These are phyloP conservation scores for Siderastrea radians DNA, from an alignment of 92 coral and sea anemone species.

Conservation along the genomic window DNA sequence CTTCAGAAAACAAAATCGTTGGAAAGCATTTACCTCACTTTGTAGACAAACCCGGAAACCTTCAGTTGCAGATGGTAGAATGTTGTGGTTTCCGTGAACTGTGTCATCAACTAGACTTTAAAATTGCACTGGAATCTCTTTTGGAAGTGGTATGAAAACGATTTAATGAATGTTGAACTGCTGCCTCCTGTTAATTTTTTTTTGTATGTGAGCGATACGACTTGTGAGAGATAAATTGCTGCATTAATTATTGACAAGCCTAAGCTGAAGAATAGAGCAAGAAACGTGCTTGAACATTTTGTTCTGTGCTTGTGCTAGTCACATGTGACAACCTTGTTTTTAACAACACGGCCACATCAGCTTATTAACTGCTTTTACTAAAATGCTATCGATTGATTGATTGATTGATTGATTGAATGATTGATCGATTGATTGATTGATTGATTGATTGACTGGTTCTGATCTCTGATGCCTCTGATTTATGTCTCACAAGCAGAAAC, in stretches of 20 bases:
- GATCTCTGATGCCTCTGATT: background rate
- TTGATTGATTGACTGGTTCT: background rate
- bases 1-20: conserved; percentile 18
- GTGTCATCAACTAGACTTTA: conserved; percentile 7
- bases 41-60: conserved; percentile 11
- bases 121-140: conserved; percentile 19
- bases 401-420: too few relatives aligned
- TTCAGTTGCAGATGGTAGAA: conserved; percentile 9
- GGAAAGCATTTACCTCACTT: conserved; percentile 15
- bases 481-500: background rate
- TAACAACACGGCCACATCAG: background rate
- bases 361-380: too few relatives aligned
- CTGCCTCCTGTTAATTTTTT: background rate
- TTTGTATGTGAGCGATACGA: too few relatives aligned
- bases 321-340: background rate
- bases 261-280: background rate
- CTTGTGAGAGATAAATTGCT: too few relatives aligned
- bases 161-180: background rate
- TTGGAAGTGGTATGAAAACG: conserved; percentile 8
- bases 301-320: background rate
- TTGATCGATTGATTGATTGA: too few relatives aligned
- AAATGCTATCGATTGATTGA: background rate
- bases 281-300: background rate
- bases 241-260: background rate
- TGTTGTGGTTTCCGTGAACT: conserved; percentile 9